These are phyloP conservation scores for Rutilus rutilus DNA, from an alignment of 2,113 vertebrate species.

Conservation along the genomic window DNA sequence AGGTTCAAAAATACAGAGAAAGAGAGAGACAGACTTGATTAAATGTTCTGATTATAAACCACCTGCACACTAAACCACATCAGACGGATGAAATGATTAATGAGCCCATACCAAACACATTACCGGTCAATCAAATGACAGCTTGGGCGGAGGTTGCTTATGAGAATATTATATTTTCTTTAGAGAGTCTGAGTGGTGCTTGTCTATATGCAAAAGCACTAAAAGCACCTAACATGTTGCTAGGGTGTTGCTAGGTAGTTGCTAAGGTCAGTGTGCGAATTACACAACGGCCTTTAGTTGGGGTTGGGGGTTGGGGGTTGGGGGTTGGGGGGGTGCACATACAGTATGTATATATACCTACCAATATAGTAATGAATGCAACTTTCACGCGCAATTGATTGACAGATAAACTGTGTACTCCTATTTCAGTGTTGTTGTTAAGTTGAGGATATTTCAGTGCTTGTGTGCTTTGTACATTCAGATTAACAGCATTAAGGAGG, in stretches of 20 bases:
- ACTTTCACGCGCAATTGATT: no score
- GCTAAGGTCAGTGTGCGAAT: no score
- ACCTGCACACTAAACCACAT: neutral
- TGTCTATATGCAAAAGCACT: neutral
- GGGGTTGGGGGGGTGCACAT: no score
- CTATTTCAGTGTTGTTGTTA: no score
- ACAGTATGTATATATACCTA: no score
- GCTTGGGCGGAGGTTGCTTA: neutral
- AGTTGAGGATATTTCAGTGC: no score
- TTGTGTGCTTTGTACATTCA: no score
- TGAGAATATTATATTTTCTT: conserved; percentile 5
- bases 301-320: no score
- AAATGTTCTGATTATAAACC: conserved; percentile 40
- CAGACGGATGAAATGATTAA: conserved; percentile 34
- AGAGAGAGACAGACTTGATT: conserved; percentile 30
- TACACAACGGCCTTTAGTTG: no score
- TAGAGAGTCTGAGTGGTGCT: neutral
- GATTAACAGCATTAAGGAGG: no score
- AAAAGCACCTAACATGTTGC: neutral
- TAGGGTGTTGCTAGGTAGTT: neutral
- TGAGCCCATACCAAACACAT: conserved; percentile 24
- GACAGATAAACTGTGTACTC: no score
- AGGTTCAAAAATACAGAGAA: conserved; percentile 20
- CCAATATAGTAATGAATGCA: no score
- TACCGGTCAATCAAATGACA: conserved; percentile 31